Percentiles rank a stretch among this genome's conserved stretches.
These are phyloP conservation scores for Thalpophila matura DNA, from an alignment of 2,888 invertebrate species.

Conservation along the genomic window DNA sequence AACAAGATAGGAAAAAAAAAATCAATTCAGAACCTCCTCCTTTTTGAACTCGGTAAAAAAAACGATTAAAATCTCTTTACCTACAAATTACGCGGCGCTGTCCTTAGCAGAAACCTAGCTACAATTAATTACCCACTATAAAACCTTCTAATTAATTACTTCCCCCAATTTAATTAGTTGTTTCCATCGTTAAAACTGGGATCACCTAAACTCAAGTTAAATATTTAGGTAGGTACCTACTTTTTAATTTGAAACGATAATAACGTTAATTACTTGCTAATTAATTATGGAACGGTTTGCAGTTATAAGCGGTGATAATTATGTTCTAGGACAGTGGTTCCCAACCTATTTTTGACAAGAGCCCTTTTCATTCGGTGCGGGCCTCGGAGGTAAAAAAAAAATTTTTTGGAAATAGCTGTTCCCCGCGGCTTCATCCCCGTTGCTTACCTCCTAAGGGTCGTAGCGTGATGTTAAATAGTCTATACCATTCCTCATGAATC, in stretches of 20 bases:
- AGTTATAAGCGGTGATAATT: neutral
- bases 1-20: too few relatives aligned
- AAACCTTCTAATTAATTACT: conserved; percentile 44
- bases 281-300: conserved; percentile 7
- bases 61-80: conserved; percentile 16
- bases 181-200: conserved; percentile 26
- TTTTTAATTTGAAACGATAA: conserved; percentile 8
- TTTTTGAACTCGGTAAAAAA: neutral
- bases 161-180: conserved; percentile 38
- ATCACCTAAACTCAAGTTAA: conserved; percentile 24
- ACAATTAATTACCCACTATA: conserved; percentile 45
- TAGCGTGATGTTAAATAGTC: too few relatives aligned
- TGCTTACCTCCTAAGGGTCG: too few relatives aligned
- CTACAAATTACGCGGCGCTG: conserved; percentile 41
- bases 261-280: conserved; percentile 4
- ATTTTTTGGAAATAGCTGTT: too few relatives aligned
- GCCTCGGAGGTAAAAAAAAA: too few relatives aligned
- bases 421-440: too few relatives aligned
- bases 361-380: too few relatives aligned
- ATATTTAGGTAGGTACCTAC: conserved; percentile 24
- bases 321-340: too few relatives aligned
- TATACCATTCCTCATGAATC: too few relatives aligned
- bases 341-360: too few relatives aligned
- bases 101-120: conserved; percentile 35
- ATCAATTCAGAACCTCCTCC: too few relatives aligned